A percentile compares a stretch with the other conserved stretches of the same genome.
phyloP scores from a whole-genome alignment of 2,888 invertebrate genomes.

The Pristionchus mayeri region DNA sequence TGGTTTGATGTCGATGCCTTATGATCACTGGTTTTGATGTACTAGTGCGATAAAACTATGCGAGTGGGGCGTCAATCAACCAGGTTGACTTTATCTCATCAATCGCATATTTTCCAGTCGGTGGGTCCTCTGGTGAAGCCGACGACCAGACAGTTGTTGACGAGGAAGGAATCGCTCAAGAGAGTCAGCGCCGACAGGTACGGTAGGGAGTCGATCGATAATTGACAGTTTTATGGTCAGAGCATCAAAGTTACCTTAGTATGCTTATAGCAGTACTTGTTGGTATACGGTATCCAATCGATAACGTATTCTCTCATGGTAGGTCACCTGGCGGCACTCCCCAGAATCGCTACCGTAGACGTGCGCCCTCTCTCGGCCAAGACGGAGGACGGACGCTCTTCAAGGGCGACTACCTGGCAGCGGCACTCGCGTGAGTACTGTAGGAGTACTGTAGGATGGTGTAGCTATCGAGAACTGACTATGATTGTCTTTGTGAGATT shows the following conservation, averaged over 20 bases:
- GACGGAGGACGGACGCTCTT: constrained; percentile 6
- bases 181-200: constrained; percentile 19
- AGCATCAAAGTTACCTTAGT: too few species aligned
- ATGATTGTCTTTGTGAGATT: too few species aligned
- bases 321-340: constrained; percentile 44
- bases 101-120: not conserved
- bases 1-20: too few species aligned
- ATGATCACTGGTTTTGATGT: too few species aligned
- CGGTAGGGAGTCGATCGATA: not conserved
- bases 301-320: not conserved
- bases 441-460: not conserved
- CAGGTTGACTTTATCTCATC: too few species aligned
- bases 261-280: too few species aligned
- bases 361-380: constrained; percentile 30
- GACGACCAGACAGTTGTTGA: constrained; percentile 20
- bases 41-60: too few species aligned
- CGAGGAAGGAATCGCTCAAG: constrained; percentile 41
- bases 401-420: constrained; percentile 22
- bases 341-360: not conserved
- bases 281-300: not conserved
- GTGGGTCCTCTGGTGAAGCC: constrained; percentile 35
- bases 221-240: too few species aligned
- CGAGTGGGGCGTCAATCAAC: too few species aligned
- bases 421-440: constrained; percentile 35
- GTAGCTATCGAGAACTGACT: too few species aligned